These are phyloP conservation scores for Mormyrus lacerda DNA, from an alignment of 2,113 vertebrate species.

Conservation along the genomic window DNA sequence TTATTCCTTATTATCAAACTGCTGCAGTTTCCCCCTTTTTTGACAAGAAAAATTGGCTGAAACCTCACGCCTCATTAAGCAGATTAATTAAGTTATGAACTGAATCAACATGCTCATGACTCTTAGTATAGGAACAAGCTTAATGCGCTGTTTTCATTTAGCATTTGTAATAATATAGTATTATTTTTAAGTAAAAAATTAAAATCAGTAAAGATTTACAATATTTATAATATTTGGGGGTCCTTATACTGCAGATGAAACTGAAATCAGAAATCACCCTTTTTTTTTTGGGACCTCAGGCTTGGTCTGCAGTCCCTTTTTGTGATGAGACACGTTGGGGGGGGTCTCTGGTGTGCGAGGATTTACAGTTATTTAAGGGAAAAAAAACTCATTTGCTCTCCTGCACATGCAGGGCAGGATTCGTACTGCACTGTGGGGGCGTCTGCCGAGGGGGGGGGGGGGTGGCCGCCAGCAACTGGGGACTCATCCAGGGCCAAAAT, in stretches of 20 bases:
- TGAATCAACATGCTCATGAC: background rate
- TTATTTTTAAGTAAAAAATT: background rate
- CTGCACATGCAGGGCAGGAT: background rate
- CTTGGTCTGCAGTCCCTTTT: background rate
- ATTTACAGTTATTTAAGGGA: background rate
- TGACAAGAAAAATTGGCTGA: background rate
- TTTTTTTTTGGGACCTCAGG: background rate
- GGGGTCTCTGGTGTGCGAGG: background rate
- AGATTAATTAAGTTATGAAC: background rate
- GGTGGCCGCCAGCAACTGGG: conserved; percentile 47
- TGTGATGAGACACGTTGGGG: background rate
- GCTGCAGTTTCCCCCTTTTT: background rate
- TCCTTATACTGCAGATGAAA: background rate
- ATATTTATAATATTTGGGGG: background rate
- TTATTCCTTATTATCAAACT: background rate
- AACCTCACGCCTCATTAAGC: background rate
- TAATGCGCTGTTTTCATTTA: background rate
- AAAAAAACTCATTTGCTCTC: background rate
- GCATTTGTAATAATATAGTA: background rate
- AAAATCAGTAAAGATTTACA: background rate
- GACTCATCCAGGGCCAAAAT: conserved; percentile 23
- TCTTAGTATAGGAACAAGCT: background rate
- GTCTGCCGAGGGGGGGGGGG: conserved; percentile 2
- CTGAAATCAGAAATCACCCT: background rate
- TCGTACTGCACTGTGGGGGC: conserved; percentile 28